Evolutionary conservation across 2,888 invertebrate species (phyloP), one percentile per base, ranked within the genome.

Genomic region (Nowickia ferox): DNA sequence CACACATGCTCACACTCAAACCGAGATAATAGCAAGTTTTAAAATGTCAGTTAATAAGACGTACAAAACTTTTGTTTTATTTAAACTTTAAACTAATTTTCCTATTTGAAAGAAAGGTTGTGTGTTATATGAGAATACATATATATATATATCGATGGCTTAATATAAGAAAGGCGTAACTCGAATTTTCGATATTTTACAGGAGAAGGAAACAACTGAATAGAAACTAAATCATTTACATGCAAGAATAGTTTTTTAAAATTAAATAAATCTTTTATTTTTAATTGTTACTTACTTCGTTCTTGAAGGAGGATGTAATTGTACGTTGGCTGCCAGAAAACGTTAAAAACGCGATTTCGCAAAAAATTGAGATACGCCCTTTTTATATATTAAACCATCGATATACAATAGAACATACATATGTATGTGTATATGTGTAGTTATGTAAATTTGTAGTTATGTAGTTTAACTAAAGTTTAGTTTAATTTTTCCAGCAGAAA

Each of bases 21-120:
- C 59, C 17, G 13, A 19, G 40, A 66, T 72, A 80, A 77, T 72
- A 77, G 55, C 46, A 71, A 40, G 40, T 59, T 80, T 84, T 72
- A 19, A 84, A 71, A 84, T 84, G 65, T 76, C 68, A 80, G 75
- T 80, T 66, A 69, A 57, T 59, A 61, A 61, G 75, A 71, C 30
- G 51, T 66, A 75, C 40, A 61, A 61, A 69, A 74, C 38, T 55
- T 84, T 78, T 46, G 66, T 68, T 17, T 22, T 11, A 78, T 53
- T 40, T 53, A 68, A 57, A 53, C 11, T 57, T 63, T 19, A 30
- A 30, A 30, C 30, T 30, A 13, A 69, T 61, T 61, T 69, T 44
- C 59, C 10, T 10, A 51, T 78, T 69, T 59, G 65, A 30, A 30
- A 30, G 2, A 38, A 46, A 48, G 10, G 9, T 1, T 61, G 40